Percentiles rank a stretch among this genome's conserved stretches.
Evolutionary conservation across 2,113 vertebrate genomes (phyloP).

Genomic region (Mus musculus): GRCm39 chr6:8736501-8737000

Average conservation of each 20-base stretch:
- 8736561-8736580: not conserved
- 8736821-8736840: slow-evolving; percentile 65
- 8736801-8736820: slow-evolving; percentile 75
- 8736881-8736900: slow-evolving; percentile 49
- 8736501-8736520: slow-evolving; percentile 18
- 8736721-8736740: slow-evolving; percentile 64
- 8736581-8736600: not conserved
- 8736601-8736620: slow-evolving; percentile 36
- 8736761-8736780: slow-evolving; percentile 62
- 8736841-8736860: slow-evolving; percentile 75
- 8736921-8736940: slow-evolving; percentile 72
- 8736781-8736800: slow-evolving; percentile 74
- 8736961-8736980: slow-evolving; percentile 67
- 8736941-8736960: slow-evolving; percentile 66
- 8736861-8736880: slow-evolving; percentile 74
- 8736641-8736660: slow-evolving; percentile 54
- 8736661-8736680: slow-evolving; percentile 23
- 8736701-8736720: slow-evolving; percentile 59
- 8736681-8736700: slow-evolving; percentile 28
- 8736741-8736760: slow-evolving; percentile 62
- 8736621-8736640: slow-evolving; percentile 51
- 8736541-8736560: not conserved
- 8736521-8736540: not conserved
- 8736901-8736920: slow-evolving; percentile 76
- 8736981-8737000: slow-evolving; percentile 43